phyloP scores from a whole-genome alignment of 2,797 vertebrate genomes.

The Salarias fasciatus region DNA sequence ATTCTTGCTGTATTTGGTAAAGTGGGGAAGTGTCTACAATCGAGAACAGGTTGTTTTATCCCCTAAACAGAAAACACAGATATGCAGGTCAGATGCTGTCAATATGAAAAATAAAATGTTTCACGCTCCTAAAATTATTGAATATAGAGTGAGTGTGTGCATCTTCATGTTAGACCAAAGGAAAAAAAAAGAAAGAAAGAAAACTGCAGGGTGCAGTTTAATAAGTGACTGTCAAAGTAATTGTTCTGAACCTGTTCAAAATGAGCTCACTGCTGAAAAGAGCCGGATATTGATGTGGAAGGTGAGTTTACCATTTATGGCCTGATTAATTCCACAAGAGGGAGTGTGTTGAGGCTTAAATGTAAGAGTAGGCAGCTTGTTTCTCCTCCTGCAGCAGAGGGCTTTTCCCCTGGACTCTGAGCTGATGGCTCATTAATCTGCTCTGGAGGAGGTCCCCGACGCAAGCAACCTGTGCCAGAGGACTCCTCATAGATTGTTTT shows the following conservation, averaged over 20 bases:
- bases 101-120: too few species aligned
- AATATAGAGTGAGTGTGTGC: too few species aligned
- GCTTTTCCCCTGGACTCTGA: constrained; percentile 73
- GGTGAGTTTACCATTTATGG: constrained; percentile 50
- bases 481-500: constrained; percentile 61
- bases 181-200: too few species aligned
- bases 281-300: constrained; percentile 47
- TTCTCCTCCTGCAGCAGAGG: constrained; percentile 65
- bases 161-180: too few species aligned
- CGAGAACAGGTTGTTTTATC: too few species aligned
- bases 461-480: constrained; percentile 60
- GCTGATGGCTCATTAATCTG: constrained; percentile 83
- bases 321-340: constrained; percentile 74
- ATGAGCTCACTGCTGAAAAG: constrained; percentile 14
- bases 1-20: background rate
- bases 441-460: constrained; percentile 71
- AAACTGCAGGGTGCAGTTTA: background rate
- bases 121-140: too few species aligned
- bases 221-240: background rate
- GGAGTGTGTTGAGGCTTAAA: constrained; percentile 67
- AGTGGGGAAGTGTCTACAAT: too few species aligned
- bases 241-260: constrained; percentile 14
- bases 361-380: constrained; percentile 56
- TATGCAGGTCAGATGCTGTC: too few species aligned
- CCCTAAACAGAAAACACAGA: background rate